Evolutionary conservation across 2,113 vertebrate species (phyloP).

Genomic region (Microcebus lehilahytsara): DNA sequence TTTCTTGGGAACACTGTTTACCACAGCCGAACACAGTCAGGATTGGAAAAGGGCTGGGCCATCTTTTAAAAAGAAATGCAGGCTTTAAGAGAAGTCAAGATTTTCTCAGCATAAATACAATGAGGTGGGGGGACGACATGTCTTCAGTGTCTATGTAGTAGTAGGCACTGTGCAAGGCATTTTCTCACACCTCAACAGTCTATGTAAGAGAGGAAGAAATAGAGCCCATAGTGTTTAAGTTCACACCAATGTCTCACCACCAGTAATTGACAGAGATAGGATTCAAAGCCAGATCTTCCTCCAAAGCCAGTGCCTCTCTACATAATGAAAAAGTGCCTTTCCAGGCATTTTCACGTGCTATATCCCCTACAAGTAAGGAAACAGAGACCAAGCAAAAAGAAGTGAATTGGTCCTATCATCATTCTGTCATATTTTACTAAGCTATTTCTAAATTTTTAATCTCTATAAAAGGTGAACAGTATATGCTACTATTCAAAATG

Average conservation of each 20-base stretch:
- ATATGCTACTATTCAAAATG: slow-evolving; percentile 6
- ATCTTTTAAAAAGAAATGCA: neutral
- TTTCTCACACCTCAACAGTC: neutral
- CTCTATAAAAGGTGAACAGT: neutral
- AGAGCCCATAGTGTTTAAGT: neutral
- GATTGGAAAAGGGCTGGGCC: neutral
- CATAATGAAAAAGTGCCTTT: neutral
- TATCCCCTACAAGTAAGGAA: neutral
- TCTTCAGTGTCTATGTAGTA: neutral
- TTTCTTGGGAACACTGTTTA: neutral
- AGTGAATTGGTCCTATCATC: neutral
- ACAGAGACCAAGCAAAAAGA: neutral
- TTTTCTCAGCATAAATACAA: neutral
- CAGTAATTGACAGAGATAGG: neutral
- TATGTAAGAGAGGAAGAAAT: neutral
- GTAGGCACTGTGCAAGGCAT: neutral
- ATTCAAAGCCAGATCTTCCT: neutral
- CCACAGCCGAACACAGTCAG: neutral
- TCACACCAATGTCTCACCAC: neutral
- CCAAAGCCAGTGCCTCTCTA: neutral
- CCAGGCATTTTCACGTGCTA: neutral
- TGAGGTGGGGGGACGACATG: neutral
- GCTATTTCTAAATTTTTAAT: neutral
- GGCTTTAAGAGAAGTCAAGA: neutral
- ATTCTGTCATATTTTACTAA: neutral